phyloP scores from a whole-genome alignment of 2,113 vertebrate genomes.

The Nothoprocta perdicaria region DNA sequence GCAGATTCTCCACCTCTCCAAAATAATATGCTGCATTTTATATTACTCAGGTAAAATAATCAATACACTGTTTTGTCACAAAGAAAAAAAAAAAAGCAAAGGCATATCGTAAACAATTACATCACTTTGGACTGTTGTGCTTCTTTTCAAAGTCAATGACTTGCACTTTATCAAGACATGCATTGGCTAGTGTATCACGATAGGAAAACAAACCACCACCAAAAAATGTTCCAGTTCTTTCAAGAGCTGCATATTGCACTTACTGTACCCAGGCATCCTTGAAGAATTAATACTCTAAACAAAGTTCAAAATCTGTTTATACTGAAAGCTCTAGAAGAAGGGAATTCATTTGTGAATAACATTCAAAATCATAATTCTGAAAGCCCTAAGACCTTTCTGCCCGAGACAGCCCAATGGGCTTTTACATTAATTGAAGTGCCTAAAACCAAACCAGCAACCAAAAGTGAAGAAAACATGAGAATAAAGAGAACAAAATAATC shows the following conservation, averaged over 20 bases:
- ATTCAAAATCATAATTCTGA: slow-evolving; percentile 66
- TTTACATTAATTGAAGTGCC: slow-evolving; percentile 16
- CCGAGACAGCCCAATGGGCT: slow-evolving; percentile 23
- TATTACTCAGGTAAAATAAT: background rate
- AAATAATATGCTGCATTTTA: background rate
- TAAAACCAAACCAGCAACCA: background rate
- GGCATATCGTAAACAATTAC: background rate
- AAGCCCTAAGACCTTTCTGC: slow-evolving; percentile 45
- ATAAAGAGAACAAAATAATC: slow-evolving; percentile 26
- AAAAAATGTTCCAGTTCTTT: background rate
- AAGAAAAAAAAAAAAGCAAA: too few relatives aligned
- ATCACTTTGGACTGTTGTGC: background rate
- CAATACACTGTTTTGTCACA: background rate
- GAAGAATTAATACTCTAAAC: slow-evolving; percentile 66
- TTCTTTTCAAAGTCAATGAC: background rate
- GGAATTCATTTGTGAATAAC: slow-evolving; percentile 54
- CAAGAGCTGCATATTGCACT: background rate
- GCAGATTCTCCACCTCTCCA: background rate
- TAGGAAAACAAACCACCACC: slow-evolving; percentile 24
- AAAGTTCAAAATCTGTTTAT: slow-evolving; percentile 67
- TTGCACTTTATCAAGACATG: background rate
- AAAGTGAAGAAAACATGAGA: slow-evolving; percentile 38
- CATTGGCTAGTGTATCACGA: background rate
- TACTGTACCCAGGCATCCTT: slow-evolving; percentile 67
- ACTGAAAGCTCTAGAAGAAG: slow-evolving; percentile 62